Conservation (phyloP, 1,140 invertebrate genomes). For the Coptotermes formosanus region DNA sequence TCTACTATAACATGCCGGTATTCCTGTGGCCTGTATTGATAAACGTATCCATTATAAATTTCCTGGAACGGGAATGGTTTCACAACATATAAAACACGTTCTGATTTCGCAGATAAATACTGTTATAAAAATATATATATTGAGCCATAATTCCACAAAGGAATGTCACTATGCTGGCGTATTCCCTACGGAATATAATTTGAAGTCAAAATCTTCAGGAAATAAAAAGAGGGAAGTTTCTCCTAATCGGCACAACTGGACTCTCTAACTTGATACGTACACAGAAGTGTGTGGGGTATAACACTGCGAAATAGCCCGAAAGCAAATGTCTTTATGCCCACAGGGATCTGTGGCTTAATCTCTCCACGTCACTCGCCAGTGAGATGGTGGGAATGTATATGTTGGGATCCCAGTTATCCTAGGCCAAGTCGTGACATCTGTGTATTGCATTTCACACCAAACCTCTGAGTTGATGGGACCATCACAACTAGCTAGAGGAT, state of each 20-base stretch:
- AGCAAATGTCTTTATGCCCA: conserved; percentile 15
- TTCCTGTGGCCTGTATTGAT: not conserved
- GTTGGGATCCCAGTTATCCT: conserved; percentile 2
- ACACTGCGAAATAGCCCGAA: not conserved
- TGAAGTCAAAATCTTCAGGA: not conserved
- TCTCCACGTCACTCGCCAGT: not conserved
- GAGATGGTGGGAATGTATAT: not conserved
- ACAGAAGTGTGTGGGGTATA: not conserved
- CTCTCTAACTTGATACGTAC: not conserved
- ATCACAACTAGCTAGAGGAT: not conserved
- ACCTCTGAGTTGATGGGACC: not conserved
- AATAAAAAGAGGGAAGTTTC: not conserved
- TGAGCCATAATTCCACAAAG: not conserved
- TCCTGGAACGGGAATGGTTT: not conserved
- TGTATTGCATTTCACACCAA: not conserved
- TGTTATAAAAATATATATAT: not conserved
- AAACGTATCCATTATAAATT: not conserved
- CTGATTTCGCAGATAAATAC: not conserved
- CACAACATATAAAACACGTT: not conserved
- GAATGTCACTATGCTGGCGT: not conserved
- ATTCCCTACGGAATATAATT: not conserved
- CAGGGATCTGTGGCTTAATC: conserved; percentile 10
- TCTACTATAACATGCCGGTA: not conserved
- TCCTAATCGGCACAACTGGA: not conserved
- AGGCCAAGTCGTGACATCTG: not conserved